phyloP scores from a whole-genome alignment of 2,888 invertebrate species.

The Metalampra italica region DNA sequence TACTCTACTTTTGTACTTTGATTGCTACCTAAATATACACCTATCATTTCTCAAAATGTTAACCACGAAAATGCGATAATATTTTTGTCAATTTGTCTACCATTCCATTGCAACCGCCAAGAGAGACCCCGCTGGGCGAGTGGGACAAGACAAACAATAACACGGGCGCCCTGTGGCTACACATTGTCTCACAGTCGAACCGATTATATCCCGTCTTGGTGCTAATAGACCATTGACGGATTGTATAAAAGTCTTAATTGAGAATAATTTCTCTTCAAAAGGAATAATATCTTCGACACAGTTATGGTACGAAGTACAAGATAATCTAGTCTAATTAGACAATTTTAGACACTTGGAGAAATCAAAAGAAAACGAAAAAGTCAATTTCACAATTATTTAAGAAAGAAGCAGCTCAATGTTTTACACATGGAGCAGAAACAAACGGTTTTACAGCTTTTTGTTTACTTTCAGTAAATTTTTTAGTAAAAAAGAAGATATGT shows the following conservation, averaged over 20 bases:
- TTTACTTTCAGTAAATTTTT: too few relatives aligned
- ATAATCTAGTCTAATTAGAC: too few relatives aligned
- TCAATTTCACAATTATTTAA: too few relatives aligned
- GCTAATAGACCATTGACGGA: slow-evolving; percentile 59
- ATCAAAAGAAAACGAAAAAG: too few relatives aligned
- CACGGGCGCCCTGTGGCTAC: slow-evolving; percentile 54
- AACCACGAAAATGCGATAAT: slow-evolving; percentile 23
- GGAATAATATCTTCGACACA: not conserved
- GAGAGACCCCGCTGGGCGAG: slow-evolving; percentile 49
- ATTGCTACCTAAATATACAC: too few relatives aligned
- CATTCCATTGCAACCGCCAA: slow-evolving; percentile 23
- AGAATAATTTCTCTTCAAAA: slow-evolving; percentile 21
- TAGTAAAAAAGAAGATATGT: too few relatives aligned
- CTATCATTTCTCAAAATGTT: not conserved
- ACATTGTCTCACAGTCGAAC: slow-evolving; percentile 56
- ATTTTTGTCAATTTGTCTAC: slow-evolving; percentile 57
- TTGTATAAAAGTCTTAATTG: slow-evolving; percentile 39
- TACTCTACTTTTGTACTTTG: too few relatives aligned
- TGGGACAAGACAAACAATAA: slow-evolving; percentile 63
- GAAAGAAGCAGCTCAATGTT: too few relatives aligned
- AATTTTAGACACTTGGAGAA: too few relatives aligned
- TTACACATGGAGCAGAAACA: too few relatives aligned
- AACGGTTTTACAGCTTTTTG: too few relatives aligned
- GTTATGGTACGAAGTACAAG: not conserved
- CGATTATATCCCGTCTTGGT: slow-evolving; percentile 59